Evolutionary conservation across 2,113 vertebrate species (phyloP), one percentile per base, ranked within the genome.

Genomic region (Tympanuchus pallidicinctus): DNA sequence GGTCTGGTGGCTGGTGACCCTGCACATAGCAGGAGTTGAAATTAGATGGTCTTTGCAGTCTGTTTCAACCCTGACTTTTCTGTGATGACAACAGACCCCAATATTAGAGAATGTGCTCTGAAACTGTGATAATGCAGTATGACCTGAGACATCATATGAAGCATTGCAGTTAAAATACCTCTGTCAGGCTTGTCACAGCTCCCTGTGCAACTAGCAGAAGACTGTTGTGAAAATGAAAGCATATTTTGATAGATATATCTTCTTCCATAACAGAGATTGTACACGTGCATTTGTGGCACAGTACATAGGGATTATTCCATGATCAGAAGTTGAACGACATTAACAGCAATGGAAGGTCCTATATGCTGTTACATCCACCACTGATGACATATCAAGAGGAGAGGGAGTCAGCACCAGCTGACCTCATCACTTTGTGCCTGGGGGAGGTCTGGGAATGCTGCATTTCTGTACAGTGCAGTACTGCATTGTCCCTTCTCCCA

Each of bases 291-390:
- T 40, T 64, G 16, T 21, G 32, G 16, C 30, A 21, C 38, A 30
- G 47, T 3, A 7, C 0, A 0, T 24, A 1, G 0, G 13, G 48
- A 11, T 56, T 54, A 25, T 42, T 56, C 43, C 20, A 13, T 11
- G 19, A 2, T 40, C 43, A 32, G 67, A 47, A 73, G 38, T 4
- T 24, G n/a, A 57, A 14, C n/a, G 43, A 5, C 61, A 28, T 24
- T 60, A n/a, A 32, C n/a, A 85, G 28, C 47, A 36, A 9, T 6
- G 13, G 36, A 66, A 70, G 36, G 2, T 21, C 24, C 18, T 60
- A 27, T 14, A 15, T 38, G 47, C 30, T 76, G 30, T 19, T 76
- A 36, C 1, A 42, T 38, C 19, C 52, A 43, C 24, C 5, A 1
- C 7, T 0, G 0, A 25, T 28, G 30, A 6, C 30, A 6, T 38